These are phyloP conservation scores for Leptobrachium leishanense DNA, from an alignment of 2,113 vertebrate species.

Conservation along the genomic window DNA sequence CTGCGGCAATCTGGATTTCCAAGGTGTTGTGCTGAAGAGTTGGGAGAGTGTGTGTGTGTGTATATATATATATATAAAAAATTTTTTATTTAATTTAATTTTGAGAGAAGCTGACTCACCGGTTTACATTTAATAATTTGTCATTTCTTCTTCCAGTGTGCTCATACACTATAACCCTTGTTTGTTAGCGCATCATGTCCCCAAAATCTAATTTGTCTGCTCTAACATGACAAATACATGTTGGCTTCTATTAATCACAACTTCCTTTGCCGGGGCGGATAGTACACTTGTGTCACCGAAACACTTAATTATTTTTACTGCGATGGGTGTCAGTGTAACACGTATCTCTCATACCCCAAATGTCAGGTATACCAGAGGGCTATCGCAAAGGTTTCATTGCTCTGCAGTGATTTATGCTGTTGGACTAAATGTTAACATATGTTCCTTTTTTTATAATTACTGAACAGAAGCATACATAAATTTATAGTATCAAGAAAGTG, in stretches of 20 bases:
- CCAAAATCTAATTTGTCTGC: constrained; percentile 42
- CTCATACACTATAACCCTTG: constrained; percentile 28
- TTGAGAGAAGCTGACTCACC: constrained; percentile 7
- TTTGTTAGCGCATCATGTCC: constrained; percentile 39
- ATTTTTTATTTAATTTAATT: too few relatives aligned
- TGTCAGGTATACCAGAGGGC: constrained; percentile 23
- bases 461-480: neutral
- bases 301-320: constrained; percentile 45
- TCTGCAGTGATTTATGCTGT: constrained; percentile 19
- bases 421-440: constrained; percentile 9
- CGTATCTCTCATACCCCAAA: constrained; percentile 31
- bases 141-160: constrained; percentile 15
- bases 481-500: neutral
- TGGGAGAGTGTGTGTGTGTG: too few relatives aligned
- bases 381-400: constrained; percentile 32
- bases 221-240: constrained; percentile 41
- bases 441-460: constrained; percentile 18
- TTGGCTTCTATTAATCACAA: constrained; percentile 43
- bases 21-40: too few relatives aligned
- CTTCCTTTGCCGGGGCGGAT: constrained; percentile 23
- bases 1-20: too few relatives aligned
- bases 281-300: constrained; percentile 29
- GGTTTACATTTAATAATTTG: constrained; percentile 5
- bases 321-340: constrained; percentile 39
- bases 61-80: too few relatives aligned